Conservation (phyloP, 2,797 vertebrate species). For the Alauda arvensis region DNA sequence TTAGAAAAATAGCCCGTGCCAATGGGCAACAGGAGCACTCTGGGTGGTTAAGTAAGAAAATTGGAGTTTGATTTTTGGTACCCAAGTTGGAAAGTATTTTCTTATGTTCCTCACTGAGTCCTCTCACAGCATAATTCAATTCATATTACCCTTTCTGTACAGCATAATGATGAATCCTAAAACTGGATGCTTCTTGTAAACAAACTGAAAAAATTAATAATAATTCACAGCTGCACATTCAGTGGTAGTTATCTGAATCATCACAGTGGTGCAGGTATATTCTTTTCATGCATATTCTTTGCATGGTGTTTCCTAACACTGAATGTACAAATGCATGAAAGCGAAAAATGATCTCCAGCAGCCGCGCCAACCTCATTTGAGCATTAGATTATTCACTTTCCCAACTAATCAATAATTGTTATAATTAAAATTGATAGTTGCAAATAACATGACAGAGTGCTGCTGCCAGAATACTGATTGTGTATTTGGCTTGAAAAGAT, state of each 20-base stretch:
- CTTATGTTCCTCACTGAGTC: neutral
- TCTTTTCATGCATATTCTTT: neutral
- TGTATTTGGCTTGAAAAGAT: slow-evolving; percentile 79
- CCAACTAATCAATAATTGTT: slow-evolving; percentile 82
- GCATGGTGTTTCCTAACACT: neutral
- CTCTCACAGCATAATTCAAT: neutral
- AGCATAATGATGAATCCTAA: neutral
- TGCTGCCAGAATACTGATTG: slow-evolving; percentile 80
- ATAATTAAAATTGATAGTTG: slow-evolving; percentile 87
- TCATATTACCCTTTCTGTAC: neutral
- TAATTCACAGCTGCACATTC: neutral
- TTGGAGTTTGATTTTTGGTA: neutral
- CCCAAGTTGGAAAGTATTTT: neutral
- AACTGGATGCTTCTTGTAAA: neutral
- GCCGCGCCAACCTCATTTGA: slow-evolving; percentile 48
- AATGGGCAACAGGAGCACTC: neutral
- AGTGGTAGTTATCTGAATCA: neutral
- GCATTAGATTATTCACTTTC: slow-evolving; percentile 79
- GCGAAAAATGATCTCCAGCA: slow-evolving; percentile 13
- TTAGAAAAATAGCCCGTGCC: slow-evolving; percentile 15
- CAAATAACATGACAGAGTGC: slow-evolving; percentile 78
- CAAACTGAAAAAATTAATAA: neutral
- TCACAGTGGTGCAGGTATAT: neutral
- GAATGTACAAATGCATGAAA: neutral
- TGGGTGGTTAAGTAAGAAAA: neutral